Evolutionary conservation across 2,113 vertebrate genomes (phyloP), one percentile per base, ranked within the genome.

Genomic region (Theristicus caerulescens): DNA sequence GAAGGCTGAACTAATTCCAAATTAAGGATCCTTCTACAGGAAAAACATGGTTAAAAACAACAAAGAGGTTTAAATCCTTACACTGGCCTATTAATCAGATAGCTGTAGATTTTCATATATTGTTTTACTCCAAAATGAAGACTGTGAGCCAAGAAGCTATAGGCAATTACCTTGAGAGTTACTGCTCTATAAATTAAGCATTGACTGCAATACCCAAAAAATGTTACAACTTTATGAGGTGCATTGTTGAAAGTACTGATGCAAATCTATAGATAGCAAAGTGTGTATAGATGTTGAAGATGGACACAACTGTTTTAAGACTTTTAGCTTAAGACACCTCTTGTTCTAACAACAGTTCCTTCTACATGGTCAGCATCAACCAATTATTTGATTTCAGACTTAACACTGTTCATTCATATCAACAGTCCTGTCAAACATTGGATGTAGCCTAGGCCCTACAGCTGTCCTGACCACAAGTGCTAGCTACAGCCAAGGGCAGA

Each of bases 1-100:
- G 27, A 82, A 96, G 44, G 49, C 49, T 90, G 58, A 90, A 90
- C 32, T 90, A 88, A 91, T 66, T 86, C 32, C 32, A 92, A 69
- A 88, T 83, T 65, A 93, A 90, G 61, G 10, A 85, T 57, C 51
- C 46, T 85, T 65, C 73, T 66, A 66, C 25, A 62, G 18, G 8
- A 91, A 89, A 95, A 47, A 0, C 44, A 88, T 59, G 7, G 14
- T 25, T 81, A 59, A 86, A 95, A 93, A 38, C 31, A 31, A 26
- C 2, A 26, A 61, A 32, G 5, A 78, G 5, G 3, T 82, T 90
- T 34, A 82, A 93, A 79, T 64, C 49, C 49, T 90, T 77, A 62
- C 11, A 5, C 22, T 34, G 7, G 3, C 4, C 21, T 87, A 72
- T 87, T 89, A 69, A 91, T 94, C 64, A 93, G 78, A 88, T 36